Conservation (phyloP, 2,888 invertebrate genomes). For the Eupithecia subfuscata region DNA sequence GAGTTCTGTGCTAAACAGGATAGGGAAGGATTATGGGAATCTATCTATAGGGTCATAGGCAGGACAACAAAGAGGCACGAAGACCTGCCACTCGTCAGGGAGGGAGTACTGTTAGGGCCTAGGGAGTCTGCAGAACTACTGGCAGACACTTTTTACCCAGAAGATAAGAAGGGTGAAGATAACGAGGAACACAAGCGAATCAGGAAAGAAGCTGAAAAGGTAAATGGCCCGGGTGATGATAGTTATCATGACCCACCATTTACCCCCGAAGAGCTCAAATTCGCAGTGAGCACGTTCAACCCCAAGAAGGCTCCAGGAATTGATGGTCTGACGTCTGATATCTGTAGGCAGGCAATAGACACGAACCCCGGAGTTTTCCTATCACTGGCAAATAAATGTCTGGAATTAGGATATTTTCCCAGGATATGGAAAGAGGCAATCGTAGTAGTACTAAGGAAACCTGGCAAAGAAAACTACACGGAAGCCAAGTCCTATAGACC, state of each 20-base stretch:
- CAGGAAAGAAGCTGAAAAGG: slow-evolving; percentile 7
- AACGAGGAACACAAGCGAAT: slow-evolving; percentile 19
- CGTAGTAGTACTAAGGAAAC: slow-evolving; percentile 13
- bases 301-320: slow-evolving; percentile 41
- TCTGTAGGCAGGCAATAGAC: slow-evolving; percentile 35
- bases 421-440: slow-evolving; percentile 23
- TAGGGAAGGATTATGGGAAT: slow-evolving; percentile 30
- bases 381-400: slow-evolving; percentile 34
- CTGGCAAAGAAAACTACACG: too few species aligned
- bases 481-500: too few species aligned
- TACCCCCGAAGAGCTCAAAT: slow-evolving; percentile 12
- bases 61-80: slow-evolving; percentile 16
- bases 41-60: slow-evolving; percentile 26
- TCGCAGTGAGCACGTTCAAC: slow-evolving; percentile 25
- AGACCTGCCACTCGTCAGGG: slow-evolving; percentile 11
- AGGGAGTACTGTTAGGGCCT: background rate
- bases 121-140: slow-evolving; percentile 19
- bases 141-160: slow-evolving; percentile 32
- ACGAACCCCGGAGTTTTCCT: slow-evolving; percentile 24
- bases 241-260: slow-evolving; percentile 35
- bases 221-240: slow-evolving; percentile 23
- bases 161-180: slow-evolving; percentile 6
- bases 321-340: slow-evolving; percentile 20
- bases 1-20: slow-evolving; percentile 33
- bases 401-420: slow-evolving; percentile 38